Percentiles rank a stretch among this genome's conserved stretches.
Evolutionary conservation across 2,113 vertebrate genomes (phyloP).

Genomic region (Macroglossus sobrinus): DNA sequence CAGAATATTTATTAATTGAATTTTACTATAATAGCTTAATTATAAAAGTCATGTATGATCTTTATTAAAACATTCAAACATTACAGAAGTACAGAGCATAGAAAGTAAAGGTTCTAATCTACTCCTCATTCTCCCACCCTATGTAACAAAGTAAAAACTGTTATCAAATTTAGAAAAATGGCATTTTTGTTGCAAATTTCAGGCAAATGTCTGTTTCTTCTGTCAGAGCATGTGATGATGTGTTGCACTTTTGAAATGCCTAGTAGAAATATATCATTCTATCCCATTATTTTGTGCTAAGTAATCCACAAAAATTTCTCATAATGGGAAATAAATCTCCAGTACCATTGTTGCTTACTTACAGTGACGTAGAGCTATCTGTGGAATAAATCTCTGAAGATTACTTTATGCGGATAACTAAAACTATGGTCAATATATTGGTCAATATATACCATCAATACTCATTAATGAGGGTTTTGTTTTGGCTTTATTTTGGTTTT

Average conservation of each 20-base stretch:
- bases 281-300: background rate
- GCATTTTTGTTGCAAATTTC: constrained; percentile 36
- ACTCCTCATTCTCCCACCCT: background rate
- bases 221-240: background rate
- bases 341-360: background rate
- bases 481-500: background rate
- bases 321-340: background rate
- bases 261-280: background rate
- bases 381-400: background rate
- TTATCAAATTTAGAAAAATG: constrained; percentile 46
- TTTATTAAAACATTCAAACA: background rate
- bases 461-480: background rate
- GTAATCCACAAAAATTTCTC: background rate
- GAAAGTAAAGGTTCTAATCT: background rate
- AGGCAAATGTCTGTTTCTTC: constrained; percentile 22
- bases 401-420: background rate
- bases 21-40: background rate
- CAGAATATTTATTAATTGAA: background rate
- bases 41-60: background rate
- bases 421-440: background rate
- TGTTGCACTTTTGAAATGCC: constrained; percentile 7
- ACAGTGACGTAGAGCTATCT: background rate
- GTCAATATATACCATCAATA: no score
- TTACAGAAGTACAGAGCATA: background rate
- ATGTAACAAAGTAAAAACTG: background rate